Base-by-base conservation (phyloP, 1,140 invertebrate species). In the Nephotettix cincticeps region DNA sequence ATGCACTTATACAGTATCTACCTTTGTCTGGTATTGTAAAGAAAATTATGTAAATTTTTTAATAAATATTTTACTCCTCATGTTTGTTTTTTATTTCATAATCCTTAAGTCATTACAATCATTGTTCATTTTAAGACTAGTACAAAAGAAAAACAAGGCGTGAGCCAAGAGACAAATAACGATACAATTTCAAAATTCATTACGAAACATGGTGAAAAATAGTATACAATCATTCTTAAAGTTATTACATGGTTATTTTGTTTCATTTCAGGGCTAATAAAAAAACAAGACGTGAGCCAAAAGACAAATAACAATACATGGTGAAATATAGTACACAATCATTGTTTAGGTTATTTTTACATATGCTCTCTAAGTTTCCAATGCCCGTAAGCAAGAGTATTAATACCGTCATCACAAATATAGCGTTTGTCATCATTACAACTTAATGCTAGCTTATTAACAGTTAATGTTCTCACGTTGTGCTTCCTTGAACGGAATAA, bases 371-470 rank as follows among this genome's bases (percentile, higher is more conserved):
- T 19, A 19, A 19, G 23, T 54, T 54, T 54, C 17, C n/a, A 58
- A 66, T 73, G 72, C 1, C 72, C 72, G 47, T 70, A 71, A 28
- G 70, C 70, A 0, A 73, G n/a, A 36, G 72, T 73, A 54, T 71
- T 28, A 2, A 71, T 63, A 1, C 67, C 67, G 43, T 73, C 61
- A 25, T 56, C 21, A n/a, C 65, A 47, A 30, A 73, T 61, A 45
- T 45, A 27, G 43, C 72, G 64, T 45, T 75, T 75, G 45, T 75
- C 72, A 71, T 73, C 74, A 36, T 65, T 14, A 13, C 6, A n/a
- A 43, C 19, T 66, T 40, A 73, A 54, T 36, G 71, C 51, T 25
- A 63, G 14, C 51, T 73, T 73, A 25, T 71, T 73, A 23, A 65
- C 3, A 30, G 23, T 36, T 19, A 73, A 27, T 30, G 72, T 75